Evolutionary conservation across 2,888 invertebrate species (phyloP).

Genomic region (Oscheius sp.): DNA sequence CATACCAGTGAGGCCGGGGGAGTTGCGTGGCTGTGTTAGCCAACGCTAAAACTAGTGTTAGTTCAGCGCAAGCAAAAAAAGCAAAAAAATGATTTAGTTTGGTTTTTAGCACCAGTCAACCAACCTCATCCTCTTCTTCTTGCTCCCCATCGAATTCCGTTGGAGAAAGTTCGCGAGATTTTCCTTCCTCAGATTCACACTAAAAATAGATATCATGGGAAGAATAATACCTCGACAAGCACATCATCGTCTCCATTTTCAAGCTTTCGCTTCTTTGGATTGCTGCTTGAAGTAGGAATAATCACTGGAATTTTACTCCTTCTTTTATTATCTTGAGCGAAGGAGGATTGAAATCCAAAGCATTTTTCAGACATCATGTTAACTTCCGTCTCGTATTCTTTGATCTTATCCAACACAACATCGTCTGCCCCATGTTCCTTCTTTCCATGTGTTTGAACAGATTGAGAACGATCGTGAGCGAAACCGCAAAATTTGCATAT

Average conservation of each 20-base stretch:
- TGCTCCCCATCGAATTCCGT: constrained; percentile 4
- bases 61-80: constrained; percentile 8
- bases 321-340: constrained; percentile 62
- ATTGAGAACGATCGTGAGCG: constrained; percentile 67
- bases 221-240: background rate
- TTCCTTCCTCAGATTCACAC: constrained; percentile 20
- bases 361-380: constrained; percentile 67
- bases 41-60: constrained; percentile 18
- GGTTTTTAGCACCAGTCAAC: background rate
- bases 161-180: constrained; percentile 17
- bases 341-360: constrained; percentile 66
- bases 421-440: constrained; percentile 66
- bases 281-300: constrained; percentile 27
- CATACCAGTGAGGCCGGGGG: constrained; percentile 10
- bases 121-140: constrained; percentile 21
- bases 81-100: background rate
- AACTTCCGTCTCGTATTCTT: constrained; percentile 65
- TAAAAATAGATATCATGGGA: background rate
- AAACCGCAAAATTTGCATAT: constrained; percentile 65
- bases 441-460: constrained; percentile 66
- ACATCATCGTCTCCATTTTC: background rate
- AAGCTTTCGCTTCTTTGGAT: constrained; percentile 4
- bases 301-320: constrained; percentile 61
- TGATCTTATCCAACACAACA: constrained; percentile 62
- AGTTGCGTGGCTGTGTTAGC: constrained; percentile 12